Percentiles rank a stretch among this genome's conserved stretches.
These are phyloP conservation scores for Echiichthys vipera DNA, from an alignment of 2,797 vertebrate species.

Conservation along the genomic window DNA sequence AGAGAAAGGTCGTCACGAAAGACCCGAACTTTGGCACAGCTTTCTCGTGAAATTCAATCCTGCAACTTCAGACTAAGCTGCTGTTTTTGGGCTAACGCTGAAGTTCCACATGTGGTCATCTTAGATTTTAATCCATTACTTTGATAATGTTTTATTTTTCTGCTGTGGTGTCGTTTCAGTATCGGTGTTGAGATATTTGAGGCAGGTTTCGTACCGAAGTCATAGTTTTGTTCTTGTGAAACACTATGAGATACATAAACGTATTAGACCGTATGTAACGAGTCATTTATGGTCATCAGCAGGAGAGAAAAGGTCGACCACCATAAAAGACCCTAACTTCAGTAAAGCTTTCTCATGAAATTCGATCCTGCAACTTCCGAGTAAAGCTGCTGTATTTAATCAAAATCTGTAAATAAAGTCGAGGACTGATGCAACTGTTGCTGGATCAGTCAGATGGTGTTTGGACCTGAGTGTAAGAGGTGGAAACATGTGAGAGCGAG, in stretches of 20 bases:
- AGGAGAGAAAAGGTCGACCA: constrained; percentile 18
- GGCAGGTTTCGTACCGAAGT: too few species aligned
- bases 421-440: background rate
- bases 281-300: too few species aligned
- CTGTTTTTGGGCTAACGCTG: constrained; percentile 29
- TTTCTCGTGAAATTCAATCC: constrained; percentile 17
- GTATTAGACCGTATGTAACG: too few species aligned
- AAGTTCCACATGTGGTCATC: too few species aligned
- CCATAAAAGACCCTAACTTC: constrained; percentile 1
- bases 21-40: background rate
- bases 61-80: background rate
- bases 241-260: too few species aligned
- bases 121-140: too few species aligned
- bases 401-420: constrained; percentile 17
- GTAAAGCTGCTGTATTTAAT: constrained; percentile 30
- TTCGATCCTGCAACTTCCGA: background rate
- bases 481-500: background rate
- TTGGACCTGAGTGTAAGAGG: background rate
- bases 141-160: too few species aligned
- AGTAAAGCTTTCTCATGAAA: constrained; percentile 5
- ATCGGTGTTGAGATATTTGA: too few species aligned
- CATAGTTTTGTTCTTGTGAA: too few species aligned
- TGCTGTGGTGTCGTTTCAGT: too few species aligned
- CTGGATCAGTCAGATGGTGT: background rate
- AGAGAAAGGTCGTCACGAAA: constrained; percentile 19